phyloP scores from a whole-genome alignment of 2,888 invertebrate genomes.

The Drosophila neotestacea region DNA sequence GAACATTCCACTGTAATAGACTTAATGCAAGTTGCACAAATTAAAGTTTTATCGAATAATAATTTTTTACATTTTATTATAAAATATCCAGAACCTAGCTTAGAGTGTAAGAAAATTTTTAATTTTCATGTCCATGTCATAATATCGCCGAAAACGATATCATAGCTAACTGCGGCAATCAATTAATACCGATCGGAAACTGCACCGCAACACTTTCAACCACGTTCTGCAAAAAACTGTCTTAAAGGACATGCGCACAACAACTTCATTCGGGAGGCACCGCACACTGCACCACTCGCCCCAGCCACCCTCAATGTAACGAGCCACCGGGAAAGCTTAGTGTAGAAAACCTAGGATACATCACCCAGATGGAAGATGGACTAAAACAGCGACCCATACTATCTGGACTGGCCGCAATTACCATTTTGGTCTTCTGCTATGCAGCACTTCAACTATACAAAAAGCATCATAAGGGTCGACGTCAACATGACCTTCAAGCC shows the following conservation, averaged over 20 bases:
- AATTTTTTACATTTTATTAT: not conserved
- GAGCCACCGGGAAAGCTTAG: too few species aligned
- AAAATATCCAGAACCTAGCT: not conserved
- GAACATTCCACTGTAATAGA: not conserved
- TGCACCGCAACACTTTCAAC: not conserved
- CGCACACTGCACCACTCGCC: slow-evolving; percentile 1
- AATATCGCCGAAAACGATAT: not conserved
- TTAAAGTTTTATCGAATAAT: not conserved
- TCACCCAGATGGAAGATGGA: too few species aligned
- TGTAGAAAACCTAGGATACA: too few species aligned
- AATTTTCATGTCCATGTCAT: too few species aligned
- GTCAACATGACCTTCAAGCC: too few species aligned
- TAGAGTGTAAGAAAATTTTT: too few species aligned
- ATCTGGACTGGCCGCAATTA: too few species aligned
- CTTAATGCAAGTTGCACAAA: not conserved
- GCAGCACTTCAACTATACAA: too few species aligned
- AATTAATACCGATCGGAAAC: not conserved
- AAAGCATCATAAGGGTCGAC: too few species aligned
- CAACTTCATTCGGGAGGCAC: not conserved
- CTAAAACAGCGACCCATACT: too few species aligned
- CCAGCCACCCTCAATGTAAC: not conserved
- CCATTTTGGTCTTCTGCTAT: too few species aligned
- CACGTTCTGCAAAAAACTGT: not conserved
- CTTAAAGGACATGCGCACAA: not conserved
- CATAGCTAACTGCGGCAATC: not conserved